These are phyloP conservation scores for Beris chalybata DNA, from an alignment of 2,888 invertebrate species.

Conservation along the genomic window DNA sequence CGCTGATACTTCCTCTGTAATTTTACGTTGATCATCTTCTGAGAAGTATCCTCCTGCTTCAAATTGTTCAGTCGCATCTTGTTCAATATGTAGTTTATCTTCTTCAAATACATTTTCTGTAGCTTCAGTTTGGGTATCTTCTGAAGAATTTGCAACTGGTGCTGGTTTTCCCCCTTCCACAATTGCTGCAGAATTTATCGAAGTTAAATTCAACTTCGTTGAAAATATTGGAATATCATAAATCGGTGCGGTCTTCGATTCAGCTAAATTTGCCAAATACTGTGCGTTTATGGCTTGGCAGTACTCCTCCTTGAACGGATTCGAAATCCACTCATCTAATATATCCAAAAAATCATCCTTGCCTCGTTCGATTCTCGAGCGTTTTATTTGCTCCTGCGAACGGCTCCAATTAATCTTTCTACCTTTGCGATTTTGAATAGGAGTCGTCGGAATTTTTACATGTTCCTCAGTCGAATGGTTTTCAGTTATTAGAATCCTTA, in stretches of 20 bases:
- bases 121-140: too few relatives aligned
- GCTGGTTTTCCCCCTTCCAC: background rate
- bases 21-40: background rate
- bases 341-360: slow-evolving; percentile 13
- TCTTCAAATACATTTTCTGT: background rate
- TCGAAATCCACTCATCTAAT: slow-evolving; percentile 8
- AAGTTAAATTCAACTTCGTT: slow-evolving; percentile 10
- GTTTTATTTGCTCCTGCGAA: background rate
- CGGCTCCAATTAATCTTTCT: slow-evolving; percentile 21
- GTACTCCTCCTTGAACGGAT: slow-evolving; percentile 1
- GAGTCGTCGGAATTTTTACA: slow-evolving; percentile 24
- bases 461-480: slow-evolving; percentile 2
- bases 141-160: too few relatives aligned
- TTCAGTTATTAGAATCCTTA: background rate
- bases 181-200: background rate
- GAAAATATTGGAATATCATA: background rate
- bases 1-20: background rate
- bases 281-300: background rate
- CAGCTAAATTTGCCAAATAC: background rate
- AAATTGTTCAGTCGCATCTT: background rate
- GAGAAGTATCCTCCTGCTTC: background rate
- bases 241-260: background rate
- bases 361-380: slow-evolving; percentile 6
- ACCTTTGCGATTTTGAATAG: slow-evolving; percentile 21
- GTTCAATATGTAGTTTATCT: background rate